Evolutionary conservation across 2,888 invertebrate genomes (phyloP), one percentile per base, ranked within the genome.

Genomic region (Drosophila yooni): DNA sequence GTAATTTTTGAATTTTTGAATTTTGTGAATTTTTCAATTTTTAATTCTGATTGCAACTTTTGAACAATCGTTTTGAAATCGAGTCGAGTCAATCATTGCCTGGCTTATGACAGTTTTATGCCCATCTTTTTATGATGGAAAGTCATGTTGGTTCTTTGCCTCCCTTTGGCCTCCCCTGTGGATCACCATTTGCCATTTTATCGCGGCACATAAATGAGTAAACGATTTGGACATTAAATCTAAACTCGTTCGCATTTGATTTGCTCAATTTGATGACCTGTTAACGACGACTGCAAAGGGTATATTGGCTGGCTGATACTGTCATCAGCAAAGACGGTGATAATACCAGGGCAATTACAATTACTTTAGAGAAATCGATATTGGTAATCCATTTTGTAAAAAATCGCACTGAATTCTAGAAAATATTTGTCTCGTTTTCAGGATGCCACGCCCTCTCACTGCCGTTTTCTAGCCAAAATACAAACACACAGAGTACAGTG

Each of bases 111-210:
- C 70, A 74, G 31, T 68, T 79, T 79, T 46, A 69, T 65, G 48
- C 46, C 33, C 51, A 38, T 33, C 36, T 36, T 8, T 25, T 21
- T 62, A 67, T 58, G 73, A 62, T 53, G 48, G 61, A 53, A 65
- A 67, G 61, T 43, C 43, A 11, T n/a, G 13, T n/a, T 13, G 15
- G n/a, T 3, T 13, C 29, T 29, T 58, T 52, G 15, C 15, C 36
- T 4, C 11, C 13, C 29, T 31, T 33, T 10, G 64, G 43, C 21
- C 13, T 31, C 46, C 40, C 52, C 75, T 40, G 70, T 64, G 53
- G 70, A 79, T 79, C 79, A 74, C 58, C 79, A 43, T 65, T 61
- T 62, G 61, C 40, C 31, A 34, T 54, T 69, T 74, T 74, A 79
- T 79, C 46, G 62, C 48, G 34, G 8, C 40, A n/a, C 64, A 65